These are phyloP conservation scores for Rhyacophila evoluta DNA, from an alignment of 2,888 invertebrate species.

Conservation along the genomic window DNA sequence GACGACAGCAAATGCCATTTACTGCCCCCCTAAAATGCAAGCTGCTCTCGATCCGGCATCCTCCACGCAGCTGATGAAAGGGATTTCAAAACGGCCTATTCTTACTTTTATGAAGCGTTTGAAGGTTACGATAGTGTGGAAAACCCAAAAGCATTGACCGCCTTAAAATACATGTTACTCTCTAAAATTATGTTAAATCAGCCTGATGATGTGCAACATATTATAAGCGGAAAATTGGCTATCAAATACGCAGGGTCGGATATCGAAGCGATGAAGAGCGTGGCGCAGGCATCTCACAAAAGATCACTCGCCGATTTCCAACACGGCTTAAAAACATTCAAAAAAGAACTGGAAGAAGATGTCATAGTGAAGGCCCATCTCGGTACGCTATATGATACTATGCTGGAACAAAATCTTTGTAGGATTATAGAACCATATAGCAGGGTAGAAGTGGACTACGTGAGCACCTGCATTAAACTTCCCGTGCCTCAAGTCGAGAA, in stretches of 20 bases:
- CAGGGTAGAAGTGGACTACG: slow-evolving; percentile 93
- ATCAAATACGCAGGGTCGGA: slow-evolving; percentile 96
- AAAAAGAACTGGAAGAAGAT: slow-evolving; percentile 93
- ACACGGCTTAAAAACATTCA: slow-evolving; percentile 86
- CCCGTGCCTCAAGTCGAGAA: slow-evolving; percentile 95
- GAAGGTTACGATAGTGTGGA: slow-evolving; percentile 98
- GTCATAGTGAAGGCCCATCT: slow-evolving; percentile 97
- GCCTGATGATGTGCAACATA: slow-evolving; percentile 95
- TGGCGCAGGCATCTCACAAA: slow-evolving; percentile 96
- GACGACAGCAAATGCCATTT: slow-evolving; percentile 99
- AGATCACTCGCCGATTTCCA: slow-evolving; percentile 98
- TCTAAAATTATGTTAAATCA: slow-evolving; percentile 98
- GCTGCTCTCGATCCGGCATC: slow-evolving; percentile 98
- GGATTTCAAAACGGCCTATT: slow-evolving; percentile 99
- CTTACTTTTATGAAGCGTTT: slow-evolving; percentile 99
- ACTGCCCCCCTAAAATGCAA: slow-evolving; percentile 99
- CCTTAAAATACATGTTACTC: slow-evolving; percentile 99
- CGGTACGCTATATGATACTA: slow-evolving; percentile 96
- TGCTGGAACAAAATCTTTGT: slow-evolving; percentile 99
- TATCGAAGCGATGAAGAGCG: slow-evolving; percentile 97
- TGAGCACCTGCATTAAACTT: slow-evolving; percentile 91
- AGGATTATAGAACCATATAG: slow-evolving; percentile 99
- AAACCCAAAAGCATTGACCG: slow-evolving; percentile 89
- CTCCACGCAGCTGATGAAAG: slow-evolving; percentile 99
- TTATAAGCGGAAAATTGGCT: slow-evolving; percentile 96